phyloP scores from a whole-genome alignment of 1,140 invertebrate genomes.

The Diprion similis region DNA sequence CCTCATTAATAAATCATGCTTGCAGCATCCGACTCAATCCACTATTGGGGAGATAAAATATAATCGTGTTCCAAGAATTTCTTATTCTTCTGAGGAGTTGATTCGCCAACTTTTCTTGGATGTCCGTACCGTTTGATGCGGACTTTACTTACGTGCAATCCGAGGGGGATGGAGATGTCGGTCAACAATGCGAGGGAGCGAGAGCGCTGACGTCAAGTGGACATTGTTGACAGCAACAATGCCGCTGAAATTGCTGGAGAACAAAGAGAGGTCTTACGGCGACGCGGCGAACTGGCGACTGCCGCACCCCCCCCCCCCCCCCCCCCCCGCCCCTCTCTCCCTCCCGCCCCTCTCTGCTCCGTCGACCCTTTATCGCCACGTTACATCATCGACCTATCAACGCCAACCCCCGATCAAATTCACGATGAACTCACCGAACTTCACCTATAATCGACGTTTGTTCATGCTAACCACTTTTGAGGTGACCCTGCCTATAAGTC shows the following conservation, averaged over 20 bases:
- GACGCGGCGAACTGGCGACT: conserved; percentile 56
- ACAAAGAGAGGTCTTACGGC: conserved; percentile 62
- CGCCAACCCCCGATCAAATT: background rate
- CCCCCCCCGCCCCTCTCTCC: conserved; percentile 7
- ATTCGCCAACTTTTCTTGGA: background rate
- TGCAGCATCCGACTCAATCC: no score
- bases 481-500: no score
- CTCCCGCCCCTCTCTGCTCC: conserved; percentile 4
- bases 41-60: no score
- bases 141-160: background rate
- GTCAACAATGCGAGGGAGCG: conserved; percentile 53
- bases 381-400: conserved; percentile 4
- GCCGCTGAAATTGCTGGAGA: conserved; percentile 63
- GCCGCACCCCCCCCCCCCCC: conserved; percentile 10
- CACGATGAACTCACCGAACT: background rate
- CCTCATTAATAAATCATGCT: no score
- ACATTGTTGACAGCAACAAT: conserved; percentile 64
- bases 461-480: no score
- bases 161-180: conserved; percentile 26
- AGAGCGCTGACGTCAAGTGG: conserved; percentile 62
- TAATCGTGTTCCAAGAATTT: no score
- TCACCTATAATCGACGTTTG: background rate
- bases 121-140: background rate
- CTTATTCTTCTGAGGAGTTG: no score
- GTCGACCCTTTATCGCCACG: conserved; percentile 4